Evolutionary conservation across 2,888 invertebrate genomes (phyloP).

Genomic region (Plebejus anna): DNA sequence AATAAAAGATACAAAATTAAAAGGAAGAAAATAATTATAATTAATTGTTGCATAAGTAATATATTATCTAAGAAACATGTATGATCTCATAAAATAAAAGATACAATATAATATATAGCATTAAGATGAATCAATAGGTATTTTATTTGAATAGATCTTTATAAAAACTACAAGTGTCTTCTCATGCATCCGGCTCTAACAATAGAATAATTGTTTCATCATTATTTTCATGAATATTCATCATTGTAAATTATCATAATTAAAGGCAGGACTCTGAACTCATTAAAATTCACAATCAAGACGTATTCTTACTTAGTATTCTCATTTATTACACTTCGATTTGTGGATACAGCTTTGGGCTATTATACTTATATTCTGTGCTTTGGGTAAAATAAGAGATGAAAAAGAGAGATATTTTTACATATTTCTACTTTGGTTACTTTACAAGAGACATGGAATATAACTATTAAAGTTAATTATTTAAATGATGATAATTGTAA

Average conservation of each 20-base stretch:
- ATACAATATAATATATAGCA: background rate
- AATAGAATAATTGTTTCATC: slow-evolving; percentile 13
- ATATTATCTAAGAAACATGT: too few species aligned
- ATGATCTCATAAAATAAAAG: slow-evolving; percentile 5
- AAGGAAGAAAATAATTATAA: background rate
- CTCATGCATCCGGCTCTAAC: slow-evolving; percentile 13
- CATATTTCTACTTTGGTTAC: too few species aligned
- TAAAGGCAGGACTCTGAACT: background rate
- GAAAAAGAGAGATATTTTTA: too few species aligned
- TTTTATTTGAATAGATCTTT: background rate
- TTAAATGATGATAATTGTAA: background rate
- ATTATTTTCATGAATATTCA: slow-evolving; percentile 3
- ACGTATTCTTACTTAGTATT: background rate
- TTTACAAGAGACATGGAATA: background rate
- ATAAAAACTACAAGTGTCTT: background rate
- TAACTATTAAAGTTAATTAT: background rate
- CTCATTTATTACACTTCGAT: background rate
- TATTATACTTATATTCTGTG: too few species aligned
- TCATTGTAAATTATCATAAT: background rate
- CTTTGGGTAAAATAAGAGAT: too few species aligned
- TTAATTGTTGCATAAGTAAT: background rate
- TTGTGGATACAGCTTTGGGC: background rate
- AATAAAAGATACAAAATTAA: background rate
- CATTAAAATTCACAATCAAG: background rate
- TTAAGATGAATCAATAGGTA: background rate